phyloP scores from a whole-genome alignment of 2,888 invertebrate species.

The Coleophora deauratella region DNA sequence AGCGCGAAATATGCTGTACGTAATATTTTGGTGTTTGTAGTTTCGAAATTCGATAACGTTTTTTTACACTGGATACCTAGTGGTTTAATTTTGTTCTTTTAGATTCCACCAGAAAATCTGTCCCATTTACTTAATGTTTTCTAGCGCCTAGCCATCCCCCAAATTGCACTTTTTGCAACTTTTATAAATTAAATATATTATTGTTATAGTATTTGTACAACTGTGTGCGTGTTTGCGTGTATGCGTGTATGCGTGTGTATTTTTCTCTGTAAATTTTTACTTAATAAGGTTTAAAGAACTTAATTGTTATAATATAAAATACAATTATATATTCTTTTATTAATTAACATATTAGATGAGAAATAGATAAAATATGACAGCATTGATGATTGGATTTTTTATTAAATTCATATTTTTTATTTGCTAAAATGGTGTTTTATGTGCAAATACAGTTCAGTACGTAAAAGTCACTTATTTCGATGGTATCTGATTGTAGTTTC shows the following conservation, averaged over 20 bases:
- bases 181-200: slow-evolving; percentile 14
- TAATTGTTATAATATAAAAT: slow-evolving; percentile 20
- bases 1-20: too few species aligned
- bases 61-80: too few species aligned
- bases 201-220: slow-evolving; percentile 15
- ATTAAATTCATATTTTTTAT: slow-evolving; percentile 3
- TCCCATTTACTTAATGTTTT: too few species aligned
- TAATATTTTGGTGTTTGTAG: too few species aligned
- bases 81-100: too few species aligned
- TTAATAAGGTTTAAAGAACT: slow-evolving; percentile 43
- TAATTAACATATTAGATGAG: slow-evolving; percentile 4
- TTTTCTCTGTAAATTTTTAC: slow-evolving; percentile 45
- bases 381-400: background rate
- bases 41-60: too few species aligned
- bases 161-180: too few species aligned
- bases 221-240: slow-evolving; percentile 26
- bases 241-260: slow-evolving; percentile 19
- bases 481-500: background rate
- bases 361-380: background rate
- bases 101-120: too few species aligned
- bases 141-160: too few species aligned
- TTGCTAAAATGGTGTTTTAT: slow-evolving; percentile 1
- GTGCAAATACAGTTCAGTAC: too few species aligned
- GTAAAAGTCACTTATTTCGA: background rate
- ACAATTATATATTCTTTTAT: slow-evolving; percentile 2